Conservation (phyloP, 2,888 invertebrate genomes). For the Strigamia transsilvanica region DNA sequence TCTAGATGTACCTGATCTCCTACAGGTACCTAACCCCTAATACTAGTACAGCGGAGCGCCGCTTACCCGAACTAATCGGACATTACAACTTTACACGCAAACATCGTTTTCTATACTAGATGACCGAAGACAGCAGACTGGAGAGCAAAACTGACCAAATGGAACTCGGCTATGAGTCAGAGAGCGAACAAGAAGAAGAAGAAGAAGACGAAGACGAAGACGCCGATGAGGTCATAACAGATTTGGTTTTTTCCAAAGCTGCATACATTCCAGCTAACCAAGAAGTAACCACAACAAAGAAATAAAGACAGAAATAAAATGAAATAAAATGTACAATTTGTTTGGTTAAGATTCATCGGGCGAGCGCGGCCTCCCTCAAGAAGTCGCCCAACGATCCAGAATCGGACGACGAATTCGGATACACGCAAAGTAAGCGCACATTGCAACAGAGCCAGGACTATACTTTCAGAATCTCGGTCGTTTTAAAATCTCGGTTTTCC, state of each 20-base stretch:
- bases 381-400: conserved; percentile 80
- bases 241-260: not conserved
- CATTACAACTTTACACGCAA: too few species aligned
- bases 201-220: not conserved
- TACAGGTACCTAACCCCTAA: not conserved
- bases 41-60: too few species aligned
- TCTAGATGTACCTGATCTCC: not conserved
- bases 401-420: conserved; percentile 89
- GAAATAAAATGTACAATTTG: not conserved
- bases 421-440: conserved; percentile 86
- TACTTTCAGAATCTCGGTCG: too few species aligned
- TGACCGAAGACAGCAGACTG: not conserved
- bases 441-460: too few species aligned
- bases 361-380: conserved; percentile 85
- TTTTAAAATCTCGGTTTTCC: too few species aligned
- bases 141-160: not conserved
- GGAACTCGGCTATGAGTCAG: conserved; percentile 12
- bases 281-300: too few species aligned
- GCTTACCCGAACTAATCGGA: too few species aligned
- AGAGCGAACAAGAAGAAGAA: conserved; percentile 8
- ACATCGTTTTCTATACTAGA: not conserved
- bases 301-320: too few species aligned
- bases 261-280: conserved; percentile 12
- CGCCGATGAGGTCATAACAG: not conserved
- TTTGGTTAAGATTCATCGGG: conserved; percentile 78